A percentile compares a stretch with the other conserved stretches of the same genome.
Conservation (phyloP, 2,113 vertebrate species). For the Burhinus oedicnemus region DNA sequence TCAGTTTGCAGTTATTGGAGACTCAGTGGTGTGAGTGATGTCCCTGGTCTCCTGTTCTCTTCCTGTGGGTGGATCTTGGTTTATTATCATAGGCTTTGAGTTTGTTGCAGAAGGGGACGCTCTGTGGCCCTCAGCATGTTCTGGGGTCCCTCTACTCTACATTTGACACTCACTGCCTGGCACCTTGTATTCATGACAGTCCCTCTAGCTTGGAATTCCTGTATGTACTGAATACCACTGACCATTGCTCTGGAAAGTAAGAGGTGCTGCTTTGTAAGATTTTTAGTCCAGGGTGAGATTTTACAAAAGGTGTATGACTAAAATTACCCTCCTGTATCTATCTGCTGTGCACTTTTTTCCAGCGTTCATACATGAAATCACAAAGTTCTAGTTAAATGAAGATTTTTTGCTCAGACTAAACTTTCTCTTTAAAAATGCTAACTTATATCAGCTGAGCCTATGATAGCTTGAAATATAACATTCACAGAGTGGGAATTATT, state of each 20-base stretch:
- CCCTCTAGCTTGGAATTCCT: not conserved
- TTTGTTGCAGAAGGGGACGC: not conserved
- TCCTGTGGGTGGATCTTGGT: not conserved
- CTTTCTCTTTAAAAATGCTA: not conserved
- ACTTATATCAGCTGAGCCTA: fast-evolving
- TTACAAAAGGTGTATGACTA: not conserved
- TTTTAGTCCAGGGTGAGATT: not conserved
- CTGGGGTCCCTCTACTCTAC: not conserved
- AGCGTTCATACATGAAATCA: not conserved
- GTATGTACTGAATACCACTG: too few relatives aligned
- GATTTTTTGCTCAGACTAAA: not conserved
- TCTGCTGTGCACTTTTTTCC: not conserved
- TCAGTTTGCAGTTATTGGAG: not conserved
- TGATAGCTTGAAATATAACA: not conserved
- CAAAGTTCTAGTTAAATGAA: not conserved
- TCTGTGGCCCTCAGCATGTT: not conserved
- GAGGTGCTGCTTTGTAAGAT: not conserved
- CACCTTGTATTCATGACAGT: not conserved
- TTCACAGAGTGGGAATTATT: not conserved
- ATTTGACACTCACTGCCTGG: not conserved
- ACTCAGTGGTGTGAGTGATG: not conserved
- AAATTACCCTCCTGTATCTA: not conserved
- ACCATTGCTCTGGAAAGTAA: not conserved
- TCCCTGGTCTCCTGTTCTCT: not conserved
- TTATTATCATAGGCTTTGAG: not conserved